Conservation (phyloP, 2,113 vertebrate genomes). For the Heptranchias perlo region DNA sequence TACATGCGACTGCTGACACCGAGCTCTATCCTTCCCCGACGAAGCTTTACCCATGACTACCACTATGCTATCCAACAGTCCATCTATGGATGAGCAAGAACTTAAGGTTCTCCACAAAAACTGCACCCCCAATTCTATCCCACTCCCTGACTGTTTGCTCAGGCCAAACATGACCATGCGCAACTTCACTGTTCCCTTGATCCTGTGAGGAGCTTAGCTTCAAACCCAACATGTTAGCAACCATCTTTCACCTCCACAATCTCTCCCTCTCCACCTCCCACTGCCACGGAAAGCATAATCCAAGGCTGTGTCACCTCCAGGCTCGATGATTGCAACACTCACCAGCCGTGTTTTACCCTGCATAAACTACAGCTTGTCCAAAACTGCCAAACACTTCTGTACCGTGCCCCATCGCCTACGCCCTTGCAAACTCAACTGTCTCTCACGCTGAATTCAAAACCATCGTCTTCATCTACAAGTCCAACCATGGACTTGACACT, state of each 20-base stretch:
- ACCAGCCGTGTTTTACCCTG: background rate
- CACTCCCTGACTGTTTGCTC: no score
- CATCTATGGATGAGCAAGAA: background rate
- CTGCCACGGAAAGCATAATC: background rate
- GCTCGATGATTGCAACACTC: background rate
- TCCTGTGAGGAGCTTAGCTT: background rate
- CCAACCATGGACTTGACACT: background rate
- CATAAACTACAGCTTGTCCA: background rate
- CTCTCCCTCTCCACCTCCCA: background rate
- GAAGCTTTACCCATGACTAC: background rate
- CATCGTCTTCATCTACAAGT: background rate
- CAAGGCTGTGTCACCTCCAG: background rate
- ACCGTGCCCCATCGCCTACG: background rate
- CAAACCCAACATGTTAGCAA: background rate
- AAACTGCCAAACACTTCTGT: background rate
- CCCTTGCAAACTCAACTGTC: background rate
- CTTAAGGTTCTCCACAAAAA: background rate
- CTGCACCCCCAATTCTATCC: background rate
- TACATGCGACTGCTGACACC: background rate
- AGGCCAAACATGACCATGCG: background rate
- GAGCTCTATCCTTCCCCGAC: background rate
- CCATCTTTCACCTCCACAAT: background rate
- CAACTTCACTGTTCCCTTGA: background rate
- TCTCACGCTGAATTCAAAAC: background rate
- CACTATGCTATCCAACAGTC: background rate